Evolutionary conservation across 2,113 vertebrate species (phyloP).

Genomic region (Peromyscus polionotus): DNA sequence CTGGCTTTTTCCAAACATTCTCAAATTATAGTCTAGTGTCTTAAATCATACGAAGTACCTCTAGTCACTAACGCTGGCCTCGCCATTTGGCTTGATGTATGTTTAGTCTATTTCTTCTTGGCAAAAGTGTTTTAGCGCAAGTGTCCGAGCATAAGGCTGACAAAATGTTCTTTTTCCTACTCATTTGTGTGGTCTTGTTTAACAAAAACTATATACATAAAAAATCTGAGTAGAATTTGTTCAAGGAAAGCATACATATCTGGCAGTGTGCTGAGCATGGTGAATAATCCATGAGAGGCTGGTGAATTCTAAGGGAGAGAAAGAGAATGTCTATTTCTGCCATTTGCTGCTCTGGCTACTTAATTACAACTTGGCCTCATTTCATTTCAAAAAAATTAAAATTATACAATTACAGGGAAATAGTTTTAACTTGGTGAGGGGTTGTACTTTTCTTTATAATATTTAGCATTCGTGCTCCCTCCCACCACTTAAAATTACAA

Average conservation of each 20-base stretch:
- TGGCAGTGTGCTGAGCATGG: constrained; percentile 77
- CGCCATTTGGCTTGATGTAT: constrained; percentile 87
- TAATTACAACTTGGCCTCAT: neutral
- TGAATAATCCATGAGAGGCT: constrained; percentile 77
- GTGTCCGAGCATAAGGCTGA: constrained; percentile 86
- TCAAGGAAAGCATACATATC: constrained; percentile 80
- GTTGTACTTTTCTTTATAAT: constrained; percentile 7
- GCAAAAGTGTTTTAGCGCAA: constrained; percentile 85
- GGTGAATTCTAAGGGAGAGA: constrained; percentile 68
- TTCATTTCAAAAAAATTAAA: constrained; percentile 51
- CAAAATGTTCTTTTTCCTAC: constrained; percentile 89
- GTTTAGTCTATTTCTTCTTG: constrained; percentile 90
- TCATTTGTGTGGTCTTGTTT: constrained; percentile 88
- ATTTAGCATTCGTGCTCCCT: neutral
- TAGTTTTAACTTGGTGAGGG: neutral
- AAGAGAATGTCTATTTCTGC: neutral
- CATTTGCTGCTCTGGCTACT: neutral
- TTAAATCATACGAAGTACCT: constrained; percentile 84
- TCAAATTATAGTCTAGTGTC: constrained; percentile 80
- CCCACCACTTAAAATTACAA: neutral
- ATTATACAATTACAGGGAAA: neutral
- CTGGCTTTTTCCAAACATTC: constrained; percentile 76
- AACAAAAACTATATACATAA: constrained; percentile 74
- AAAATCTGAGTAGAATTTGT: constrained; percentile 78
- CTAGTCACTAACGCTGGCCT: constrained; percentile 83